These are phyloP conservation scores for Solea solea DNA, from an alignment of 2,113 vertebrate genomes.

Conservation along the genomic window DNA sequence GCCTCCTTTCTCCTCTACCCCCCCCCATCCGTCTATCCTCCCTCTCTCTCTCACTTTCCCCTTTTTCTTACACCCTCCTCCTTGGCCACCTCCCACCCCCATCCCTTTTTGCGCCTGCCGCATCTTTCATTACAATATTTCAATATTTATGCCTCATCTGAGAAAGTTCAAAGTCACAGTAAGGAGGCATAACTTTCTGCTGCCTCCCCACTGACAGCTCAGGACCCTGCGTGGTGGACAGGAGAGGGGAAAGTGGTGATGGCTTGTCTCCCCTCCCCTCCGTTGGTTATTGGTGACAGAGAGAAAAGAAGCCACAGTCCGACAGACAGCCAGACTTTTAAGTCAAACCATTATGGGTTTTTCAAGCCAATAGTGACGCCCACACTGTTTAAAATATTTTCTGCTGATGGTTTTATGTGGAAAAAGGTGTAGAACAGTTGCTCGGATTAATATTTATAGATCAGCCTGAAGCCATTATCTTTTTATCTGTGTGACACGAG, in stretches of 20 bases:
- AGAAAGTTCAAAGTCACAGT: slow-evolving; percentile 92
- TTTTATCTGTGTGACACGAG: not conserved
- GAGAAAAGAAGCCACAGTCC: not conserved
- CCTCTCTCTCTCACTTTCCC: slow-evolving; percentile 74
- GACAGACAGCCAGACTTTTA: slow-evolving; percentile 14
- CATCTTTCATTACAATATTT: slow-evolving; percentile 97
- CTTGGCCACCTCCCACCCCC: slow-evolving; percentile 67
- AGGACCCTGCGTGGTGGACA: slow-evolving; percentile 63
- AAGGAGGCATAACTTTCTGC: slow-evolving; percentile 87
- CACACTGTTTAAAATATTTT: not conserved
- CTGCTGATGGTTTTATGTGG: not conserved
- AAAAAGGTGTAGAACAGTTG: not conserved
- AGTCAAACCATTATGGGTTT: slow-evolving; percentile 2
- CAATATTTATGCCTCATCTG: slow-evolving; percentile 93
- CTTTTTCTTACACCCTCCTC: slow-evolving; percentile 67
- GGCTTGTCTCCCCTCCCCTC: slow-evolving; percentile 49
- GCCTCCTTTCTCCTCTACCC: slow-evolving; percentile 85
- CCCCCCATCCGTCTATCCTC: slow-evolving; percentile 69
- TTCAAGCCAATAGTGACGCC: not conserved
- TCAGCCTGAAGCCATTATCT: slow-evolving; percentile 2
- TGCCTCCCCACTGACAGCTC: slow-evolving; percentile 53
- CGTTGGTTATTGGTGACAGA: slow-evolving; percentile 45
- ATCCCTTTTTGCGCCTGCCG: slow-evolving; percentile 78
- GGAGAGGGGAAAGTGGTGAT: slow-evolving; percentile 46
- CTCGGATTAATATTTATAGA: slow-evolving; percentile 7